Conservation (phyloP, 2,797 vertebrate genomes). For the Natrix natrix region DNA sequence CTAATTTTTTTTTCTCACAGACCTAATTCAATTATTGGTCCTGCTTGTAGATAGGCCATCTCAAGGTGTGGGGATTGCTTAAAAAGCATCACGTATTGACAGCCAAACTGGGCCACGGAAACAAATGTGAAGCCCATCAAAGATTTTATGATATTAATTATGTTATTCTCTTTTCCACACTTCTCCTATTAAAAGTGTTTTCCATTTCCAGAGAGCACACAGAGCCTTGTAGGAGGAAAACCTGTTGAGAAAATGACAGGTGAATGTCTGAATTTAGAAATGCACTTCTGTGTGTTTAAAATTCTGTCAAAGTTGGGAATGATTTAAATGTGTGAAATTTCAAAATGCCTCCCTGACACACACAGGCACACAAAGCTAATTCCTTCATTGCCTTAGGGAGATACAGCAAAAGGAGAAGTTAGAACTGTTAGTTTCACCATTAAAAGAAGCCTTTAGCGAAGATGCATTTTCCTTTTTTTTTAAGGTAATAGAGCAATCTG, state of each 20-base stretch:
- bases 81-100: not conserved
- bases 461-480: constrained; percentile 58
- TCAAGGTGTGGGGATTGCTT: not conserved
- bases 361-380: constrained; percentile 66
- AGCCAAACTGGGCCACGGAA: not conserved
- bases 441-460: constrained; percentile 66
- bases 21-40: not conserved
- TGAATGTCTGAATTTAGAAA: constrained; percentile 69
- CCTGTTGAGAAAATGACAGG: constrained; percentile 58
- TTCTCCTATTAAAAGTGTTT: constrained; percentile 34
- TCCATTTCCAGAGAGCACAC: constrained; percentile 55
- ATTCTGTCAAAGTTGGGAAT: constrained; percentile 67
- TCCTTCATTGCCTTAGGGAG: constrained; percentile 68
- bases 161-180: not conserved
- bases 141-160: not conserved
- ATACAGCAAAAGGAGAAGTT: constrained; percentile 64
- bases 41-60: not conserved
- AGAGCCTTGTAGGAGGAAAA: constrained; percentile 57
- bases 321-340: constrained; percentile 71
- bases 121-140: not conserved
- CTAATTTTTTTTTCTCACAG: too few relatives aligned
- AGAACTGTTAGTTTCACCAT: constrained; percentile 60
- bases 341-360: constrained; percentile 70
- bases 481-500: constrained; percentile 63
- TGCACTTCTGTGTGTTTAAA: constrained; percentile 67